A percentile compares a stretch with the other conserved stretches of the same genome.
phyloP scores from a whole-genome alignment of 1,140 invertebrate genomes.

The Nilaparvata lugens region DNA sequence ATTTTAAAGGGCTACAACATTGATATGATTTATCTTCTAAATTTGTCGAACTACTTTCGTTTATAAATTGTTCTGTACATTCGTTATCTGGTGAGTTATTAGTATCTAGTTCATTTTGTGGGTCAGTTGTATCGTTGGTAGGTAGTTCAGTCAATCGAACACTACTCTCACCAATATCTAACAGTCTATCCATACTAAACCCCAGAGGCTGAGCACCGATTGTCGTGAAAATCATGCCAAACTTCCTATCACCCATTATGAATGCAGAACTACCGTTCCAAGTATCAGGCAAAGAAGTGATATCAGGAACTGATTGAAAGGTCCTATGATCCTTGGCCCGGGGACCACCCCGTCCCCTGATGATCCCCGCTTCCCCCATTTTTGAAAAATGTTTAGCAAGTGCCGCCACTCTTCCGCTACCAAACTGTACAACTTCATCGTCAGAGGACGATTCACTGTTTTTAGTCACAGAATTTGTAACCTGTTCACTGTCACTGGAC shows the following conservation, averaged over 20 bases:
- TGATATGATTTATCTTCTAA: constrained; percentile 3
- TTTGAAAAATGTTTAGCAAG: constrained; percentile 48
- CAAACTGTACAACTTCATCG: constrained; percentile 29
- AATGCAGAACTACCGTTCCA: constrained; percentile 4
- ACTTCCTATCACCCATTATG: constrained; percentile 5
- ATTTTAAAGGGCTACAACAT: too few species aligned
- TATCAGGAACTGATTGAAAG: constrained; percentile 24
- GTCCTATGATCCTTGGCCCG: background rate
- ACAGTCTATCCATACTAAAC: constrained; percentile 27
- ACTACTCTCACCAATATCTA: constrained; percentile 23
- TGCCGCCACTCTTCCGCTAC: constrained; percentile 48
- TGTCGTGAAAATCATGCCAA: constrained; percentile 15
- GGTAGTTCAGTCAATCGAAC: constrained; percentile 4
- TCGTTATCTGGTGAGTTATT: background rate
- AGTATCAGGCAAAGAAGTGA: constrained; percentile 5
- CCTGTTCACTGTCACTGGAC: constrained; percentile 10
- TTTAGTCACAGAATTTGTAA: background rate
- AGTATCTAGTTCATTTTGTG: background rate
- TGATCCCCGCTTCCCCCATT: constrained; percentile 38
- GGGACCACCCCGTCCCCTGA: constrained; percentile 26
- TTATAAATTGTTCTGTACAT: background rate
- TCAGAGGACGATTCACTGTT: constrained; percentile 7
- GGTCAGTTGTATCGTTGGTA: constrained; percentile 9
- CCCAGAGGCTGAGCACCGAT: constrained; percentile 25
- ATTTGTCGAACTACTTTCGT: background rate